phyloP scores from a whole-genome alignment of 2,888 invertebrate genomes.

The Gymnosoma rotundatum region DNA sequence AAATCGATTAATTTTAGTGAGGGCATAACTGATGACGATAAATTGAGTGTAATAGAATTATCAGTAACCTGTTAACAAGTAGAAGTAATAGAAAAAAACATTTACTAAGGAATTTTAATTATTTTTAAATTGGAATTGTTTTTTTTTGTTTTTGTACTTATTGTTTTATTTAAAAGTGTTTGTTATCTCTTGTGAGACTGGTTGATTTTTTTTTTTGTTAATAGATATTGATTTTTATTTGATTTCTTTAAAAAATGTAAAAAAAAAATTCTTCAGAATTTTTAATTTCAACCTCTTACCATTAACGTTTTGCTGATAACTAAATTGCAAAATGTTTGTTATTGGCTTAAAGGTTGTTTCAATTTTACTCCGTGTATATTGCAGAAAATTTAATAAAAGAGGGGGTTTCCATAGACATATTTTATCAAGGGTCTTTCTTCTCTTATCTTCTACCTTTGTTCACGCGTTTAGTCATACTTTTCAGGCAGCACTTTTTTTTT shows the following conservation, averaged over 20 bases:
- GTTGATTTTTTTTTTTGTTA: slow-evolving; percentile 1
- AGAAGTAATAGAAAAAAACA: slow-evolving; percentile 31
- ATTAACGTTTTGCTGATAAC: slow-evolving; percentile 50
- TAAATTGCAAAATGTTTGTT: slow-evolving; percentile 55
- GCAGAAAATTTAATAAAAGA: slow-evolving; percentile 26
- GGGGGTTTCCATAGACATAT: slow-evolving; percentile 44
- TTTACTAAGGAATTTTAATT: slow-evolving; percentile 47
- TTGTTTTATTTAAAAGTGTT: not conserved
- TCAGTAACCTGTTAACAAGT: slow-evolving; percentile 76
- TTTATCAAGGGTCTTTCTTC: not conserved
- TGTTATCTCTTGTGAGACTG: slow-evolving; percentile 25
- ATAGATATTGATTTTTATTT: slow-evolving; percentile 41
- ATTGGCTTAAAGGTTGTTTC: slow-evolving; percentile 16
- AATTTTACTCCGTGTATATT: slow-evolving; percentile 12
- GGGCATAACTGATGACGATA: slow-evolving; percentile 70
- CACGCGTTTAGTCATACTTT: slow-evolving; percentile 23
- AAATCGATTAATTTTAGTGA: slow-evolving; percentile 75
- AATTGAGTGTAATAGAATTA: slow-evolving; percentile 74
- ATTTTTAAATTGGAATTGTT: slow-evolving; percentile 18
- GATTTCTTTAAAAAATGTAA: not conserved
- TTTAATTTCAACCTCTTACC: slow-evolving; percentile 46
- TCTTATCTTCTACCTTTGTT: slow-evolving; percentile 34
- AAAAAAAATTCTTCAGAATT: slow-evolving; percentile 20
- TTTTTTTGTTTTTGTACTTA: not conserved
- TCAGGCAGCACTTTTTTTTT: not conserved